Evolutionary conservation across 2,888 invertebrate genomes (phyloP), one percentile per base, ranked within the genome.

Genomic region (Drosophila kuntzei): DNA sequence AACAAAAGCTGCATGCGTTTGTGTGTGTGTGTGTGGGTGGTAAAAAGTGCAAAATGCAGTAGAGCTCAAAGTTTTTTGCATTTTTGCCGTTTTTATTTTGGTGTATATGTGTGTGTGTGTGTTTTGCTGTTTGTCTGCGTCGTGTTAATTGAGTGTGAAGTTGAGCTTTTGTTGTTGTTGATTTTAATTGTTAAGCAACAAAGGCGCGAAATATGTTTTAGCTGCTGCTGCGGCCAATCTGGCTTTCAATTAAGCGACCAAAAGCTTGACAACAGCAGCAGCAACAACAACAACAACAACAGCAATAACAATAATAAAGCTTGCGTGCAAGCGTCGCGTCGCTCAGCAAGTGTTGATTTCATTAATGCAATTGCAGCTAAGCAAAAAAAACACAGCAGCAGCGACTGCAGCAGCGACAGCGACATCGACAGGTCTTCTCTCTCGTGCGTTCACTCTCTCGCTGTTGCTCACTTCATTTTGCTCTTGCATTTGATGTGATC

Each of bases 121-220:
- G 25, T 71, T 68, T 49, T 63, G 67, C 62, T 79, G 67, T 71
- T 77, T 79, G 84, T 65, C 71, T 84, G 85, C 81, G 59, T 63
- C 72, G 85, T 87, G 85, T 85, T 84, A 85, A 85, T 85, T 85
- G 85, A 87, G 85, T 85, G 85, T 85, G 82, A 85, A 85, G 87
- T 85, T 78, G 68, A 76, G 82, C 76, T 76, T 76, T 75, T 79
- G 74, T 80, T 83, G 43, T 62, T 74, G 71, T 81, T 88, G 76
- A 73, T 81, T 83, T 81, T 84, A 87, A 85, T 87, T 89, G 85
- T 84, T 87, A 79, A 80, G 81, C 80, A 86, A 83, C 72, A 83
- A 84, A 84, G 84, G 87, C 84, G 87, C 81, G 87, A 84, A 84
- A 86, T 87, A 84, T 87, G 79, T 77, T 84, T 84, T 82, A 85